Percentiles rank a stretch among this genome's conserved stretches.
Evolutionary conservation across 1,140 invertebrate genomes (phyloP).

Genomic region (Pseudoatta argentina): DNA sequence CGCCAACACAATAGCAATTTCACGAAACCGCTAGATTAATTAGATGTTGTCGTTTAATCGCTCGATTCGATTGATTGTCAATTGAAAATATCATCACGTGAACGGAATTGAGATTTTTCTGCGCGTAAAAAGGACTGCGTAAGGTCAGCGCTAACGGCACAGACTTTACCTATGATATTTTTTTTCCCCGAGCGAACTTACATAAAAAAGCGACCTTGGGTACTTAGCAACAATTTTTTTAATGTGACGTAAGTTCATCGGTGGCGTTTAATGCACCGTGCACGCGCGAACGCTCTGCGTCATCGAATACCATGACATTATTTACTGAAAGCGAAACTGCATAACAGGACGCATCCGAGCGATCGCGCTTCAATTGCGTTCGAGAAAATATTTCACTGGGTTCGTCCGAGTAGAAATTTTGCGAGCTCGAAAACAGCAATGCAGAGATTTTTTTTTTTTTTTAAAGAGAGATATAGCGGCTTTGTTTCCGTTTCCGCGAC

Average conservation of each 20-base stretch:
- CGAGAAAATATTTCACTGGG: slow-evolving; percentile 22
- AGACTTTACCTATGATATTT: slow-evolving; percentile 62
- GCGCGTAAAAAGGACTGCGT: slow-evolving; percentile 41
- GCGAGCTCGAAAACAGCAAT: not conserved
- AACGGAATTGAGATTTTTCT: slow-evolving; percentile 39
- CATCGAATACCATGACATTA: slow-evolving; percentile 56
- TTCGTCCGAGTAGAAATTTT: slow-evolving; percentile 1
- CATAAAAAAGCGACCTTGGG: slow-evolving; percentile 57
- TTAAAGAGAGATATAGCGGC: slow-evolving; percentile 7
- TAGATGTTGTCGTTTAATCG: not conserved
- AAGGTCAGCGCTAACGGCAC: slow-evolving; percentile 58
- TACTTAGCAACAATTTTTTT: slow-evolving; percentile 52
- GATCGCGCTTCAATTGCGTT: slow-evolving; percentile 8
- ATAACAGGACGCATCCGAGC: not conserved
- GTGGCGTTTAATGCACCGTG: slow-evolving; percentile 49
- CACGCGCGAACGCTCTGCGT: slow-evolving; percentile 45
- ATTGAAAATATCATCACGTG: slow-evolving; percentile 51
- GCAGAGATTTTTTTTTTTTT: not conserved
- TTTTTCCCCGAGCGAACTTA: slow-evolving; percentile 41
- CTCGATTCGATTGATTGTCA: not conserved
- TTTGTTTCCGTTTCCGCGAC: slow-evolving; percentile 44
- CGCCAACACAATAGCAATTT: not conserved
- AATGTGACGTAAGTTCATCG: slow-evolving; percentile 54
- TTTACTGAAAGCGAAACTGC: slow-evolving; percentile 24
- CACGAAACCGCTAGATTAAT: slow-evolving; percentile 8